Conservation (phyloP, 2,888 invertebrate genomes). For the Sabatieria punctata region DNA sequence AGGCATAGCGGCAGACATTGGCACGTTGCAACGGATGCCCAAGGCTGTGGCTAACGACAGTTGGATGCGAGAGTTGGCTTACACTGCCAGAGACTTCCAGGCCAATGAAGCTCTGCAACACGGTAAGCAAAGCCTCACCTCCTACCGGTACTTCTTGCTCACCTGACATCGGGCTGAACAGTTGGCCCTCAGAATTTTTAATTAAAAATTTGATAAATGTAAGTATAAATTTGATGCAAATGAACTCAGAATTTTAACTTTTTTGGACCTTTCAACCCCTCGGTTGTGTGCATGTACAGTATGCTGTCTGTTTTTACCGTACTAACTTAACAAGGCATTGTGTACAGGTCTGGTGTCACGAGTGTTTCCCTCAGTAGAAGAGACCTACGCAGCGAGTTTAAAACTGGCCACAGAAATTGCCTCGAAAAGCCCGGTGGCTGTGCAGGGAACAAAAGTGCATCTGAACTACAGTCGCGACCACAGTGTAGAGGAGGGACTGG, state of each 20-base stretch:
- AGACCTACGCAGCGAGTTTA: slow-evolving; percentile 54
- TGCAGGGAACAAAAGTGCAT: slow-evolving; percentile 70
- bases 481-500: slow-evolving; percentile 64
- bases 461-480: slow-evolving; percentile 70
- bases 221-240: no score
- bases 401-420: slow-evolving; percentile 62
- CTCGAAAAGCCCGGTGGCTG: slow-evolving; percentile 74
- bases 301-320: no score
- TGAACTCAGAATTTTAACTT: no score
- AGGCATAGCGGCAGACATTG: slow-evolving; percentile 89
- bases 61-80: slow-evolving; percentile 65
- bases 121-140: no score
- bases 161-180: no score
- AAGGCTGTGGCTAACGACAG: slow-evolving; percentile 74
- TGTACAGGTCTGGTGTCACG: slow-evolving; percentile 63
- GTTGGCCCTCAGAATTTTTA: no score
- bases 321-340: no score
- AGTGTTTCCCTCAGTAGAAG: slow-evolving; percentile 50
- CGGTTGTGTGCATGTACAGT: no score
- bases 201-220: no score
- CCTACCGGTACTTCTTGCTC: no score
- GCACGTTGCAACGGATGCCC: slow-evolving; percentile 75
- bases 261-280: no score
- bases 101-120: slow-evolving; percentile 52
- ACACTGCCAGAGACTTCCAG: slow-evolving; percentile 60